Percentiles rank a stretch among this genome's conserved stretches.
Evolutionary conservation across 2,113 vertebrate species (phyloP).

Genomic region (Gymnobelideus leadbeateri): DNA sequence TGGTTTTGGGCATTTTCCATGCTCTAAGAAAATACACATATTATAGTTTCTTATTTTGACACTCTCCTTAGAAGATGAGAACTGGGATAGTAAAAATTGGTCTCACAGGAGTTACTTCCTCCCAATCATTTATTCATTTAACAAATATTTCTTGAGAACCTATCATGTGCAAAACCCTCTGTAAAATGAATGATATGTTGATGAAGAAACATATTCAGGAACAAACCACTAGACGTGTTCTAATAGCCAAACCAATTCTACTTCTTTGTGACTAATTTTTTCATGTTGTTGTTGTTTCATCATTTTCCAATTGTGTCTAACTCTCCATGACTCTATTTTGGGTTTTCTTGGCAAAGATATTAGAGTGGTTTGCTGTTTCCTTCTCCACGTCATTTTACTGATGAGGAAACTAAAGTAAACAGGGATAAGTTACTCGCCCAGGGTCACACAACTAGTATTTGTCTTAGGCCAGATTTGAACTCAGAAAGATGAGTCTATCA

Average conservation of each 20-base stretch:
- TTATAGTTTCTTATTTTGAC: neutral
- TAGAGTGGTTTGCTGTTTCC: neutral
- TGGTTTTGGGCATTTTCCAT: neutral
- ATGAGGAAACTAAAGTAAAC: neutral
- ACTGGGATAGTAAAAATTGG: neutral
- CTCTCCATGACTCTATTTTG: neutral
- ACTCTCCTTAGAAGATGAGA: neutral
- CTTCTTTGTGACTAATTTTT: neutral
- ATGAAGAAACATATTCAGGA: slow-evolving; percentile 14
- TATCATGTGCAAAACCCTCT: neutral
- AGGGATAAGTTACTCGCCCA: neutral
- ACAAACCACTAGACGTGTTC: neutral
- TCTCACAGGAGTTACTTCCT: neutral
- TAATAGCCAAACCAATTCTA: neutral
- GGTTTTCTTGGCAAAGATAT: neutral
- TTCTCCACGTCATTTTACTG: neutral
- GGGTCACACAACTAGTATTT: neutral
- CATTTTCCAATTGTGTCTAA: neutral
- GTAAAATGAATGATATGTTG: neutral
- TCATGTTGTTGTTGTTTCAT: neutral
- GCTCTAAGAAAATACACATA: neutral
- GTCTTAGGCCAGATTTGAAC: neutral
- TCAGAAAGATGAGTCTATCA: neutral
- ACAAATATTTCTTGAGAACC: neutral
- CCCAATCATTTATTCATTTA: slow-evolving; percentile 11